A percentile compares a stretch with the other conserved stretches of the same genome.
These are phyloP conservation scores for Coelopa frigida DNA, from an alignment of 1,140 invertebrate genomes.

Conservation along the genomic window DNA sequence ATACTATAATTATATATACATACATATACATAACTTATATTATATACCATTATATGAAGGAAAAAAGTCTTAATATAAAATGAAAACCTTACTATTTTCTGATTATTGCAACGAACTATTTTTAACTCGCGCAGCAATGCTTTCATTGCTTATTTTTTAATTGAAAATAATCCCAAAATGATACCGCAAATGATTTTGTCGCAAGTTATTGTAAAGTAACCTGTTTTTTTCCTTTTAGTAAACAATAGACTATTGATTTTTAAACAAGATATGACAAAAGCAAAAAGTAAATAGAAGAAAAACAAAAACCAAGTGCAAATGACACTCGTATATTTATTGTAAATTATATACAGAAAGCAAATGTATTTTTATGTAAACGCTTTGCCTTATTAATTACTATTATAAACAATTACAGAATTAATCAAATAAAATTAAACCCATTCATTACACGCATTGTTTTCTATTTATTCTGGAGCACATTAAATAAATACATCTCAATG, in stretches of 20 bases:
- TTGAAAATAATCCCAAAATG: neutral
- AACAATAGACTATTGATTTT: constrained; percentile 3
- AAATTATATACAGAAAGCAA: no score
- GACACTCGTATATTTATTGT: no score
- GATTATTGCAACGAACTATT: neutral
- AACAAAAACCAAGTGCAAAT: no score
- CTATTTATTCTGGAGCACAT: no score
- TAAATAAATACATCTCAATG: no score
- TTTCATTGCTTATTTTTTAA: constrained; percentile 8
- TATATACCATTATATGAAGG: neutral
- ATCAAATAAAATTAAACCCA: neutral
- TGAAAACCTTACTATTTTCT: neutral
- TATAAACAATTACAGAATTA: constrained; percentile 16
- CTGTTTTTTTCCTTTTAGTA: constrained; percentile 10
- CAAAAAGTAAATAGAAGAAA: constrained; percentile 5
- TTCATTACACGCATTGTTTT: no score
- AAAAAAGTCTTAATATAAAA: neutral
- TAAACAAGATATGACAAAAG: neutral
- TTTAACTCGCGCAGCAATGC: neutral
- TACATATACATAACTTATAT: neutral
- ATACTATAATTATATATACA: neutral
- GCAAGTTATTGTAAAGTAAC: neutral
- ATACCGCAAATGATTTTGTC: neutral
- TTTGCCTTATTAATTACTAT: constrained; percentile 30
- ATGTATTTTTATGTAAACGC: constrained; percentile 43